A percentile compares a stretch with the other conserved stretches of the same genome.
Evolutionary conservation across 2,797 vertebrate genomes (phyloP).

Genomic region (Lithobates pipiens): DNA sequence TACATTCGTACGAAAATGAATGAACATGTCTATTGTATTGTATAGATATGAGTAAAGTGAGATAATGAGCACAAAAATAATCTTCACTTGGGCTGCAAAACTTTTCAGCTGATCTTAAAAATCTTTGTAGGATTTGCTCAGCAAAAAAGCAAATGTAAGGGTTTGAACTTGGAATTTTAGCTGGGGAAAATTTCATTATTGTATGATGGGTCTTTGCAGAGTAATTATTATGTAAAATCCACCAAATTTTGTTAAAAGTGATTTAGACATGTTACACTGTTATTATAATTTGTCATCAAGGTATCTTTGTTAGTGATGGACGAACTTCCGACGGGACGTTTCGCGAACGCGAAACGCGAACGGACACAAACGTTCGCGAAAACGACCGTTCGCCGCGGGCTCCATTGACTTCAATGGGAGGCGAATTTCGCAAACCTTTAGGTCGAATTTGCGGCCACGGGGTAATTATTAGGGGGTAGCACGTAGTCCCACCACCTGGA

Average conservation of each 20-base stretch:
- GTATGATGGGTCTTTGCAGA: not conserved
- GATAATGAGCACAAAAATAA: not conserved
- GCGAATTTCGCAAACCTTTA: too few relatives aligned
- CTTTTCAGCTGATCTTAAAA: not conserved
- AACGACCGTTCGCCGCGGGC: too few relatives aligned
- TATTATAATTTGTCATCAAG: slow-evolving; percentile 8
- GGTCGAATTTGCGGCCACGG: too few relatives aligned
- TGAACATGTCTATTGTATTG: not conserved
- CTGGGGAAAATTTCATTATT: not conserved
- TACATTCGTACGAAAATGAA: too few relatives aligned
- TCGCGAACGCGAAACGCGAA: too few relatives aligned
- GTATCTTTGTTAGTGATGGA: too few relatives aligned
- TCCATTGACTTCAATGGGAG: too few relatives aligned
- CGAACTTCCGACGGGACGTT: too few relatives aligned
- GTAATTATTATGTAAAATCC: not conserved
- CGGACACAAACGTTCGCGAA: too few relatives aligned
- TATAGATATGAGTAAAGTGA: not conserved
- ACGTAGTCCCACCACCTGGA: too few relatives aligned
- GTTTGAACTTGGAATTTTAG: not conserved
- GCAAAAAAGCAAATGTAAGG: not conserved
- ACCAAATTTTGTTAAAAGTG: slow-evolving; percentile 5
- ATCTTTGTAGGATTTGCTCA: not conserved
- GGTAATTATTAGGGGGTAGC: too few relatives aligned
- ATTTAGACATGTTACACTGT: slow-evolving; percentile 8
- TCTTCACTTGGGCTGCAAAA: not conserved